These are phyloP conservation scores for Iselma pallidipennis DNA, from an alignment of 2,888 invertebrate genomes.

Conservation along the genomic window DNA sequence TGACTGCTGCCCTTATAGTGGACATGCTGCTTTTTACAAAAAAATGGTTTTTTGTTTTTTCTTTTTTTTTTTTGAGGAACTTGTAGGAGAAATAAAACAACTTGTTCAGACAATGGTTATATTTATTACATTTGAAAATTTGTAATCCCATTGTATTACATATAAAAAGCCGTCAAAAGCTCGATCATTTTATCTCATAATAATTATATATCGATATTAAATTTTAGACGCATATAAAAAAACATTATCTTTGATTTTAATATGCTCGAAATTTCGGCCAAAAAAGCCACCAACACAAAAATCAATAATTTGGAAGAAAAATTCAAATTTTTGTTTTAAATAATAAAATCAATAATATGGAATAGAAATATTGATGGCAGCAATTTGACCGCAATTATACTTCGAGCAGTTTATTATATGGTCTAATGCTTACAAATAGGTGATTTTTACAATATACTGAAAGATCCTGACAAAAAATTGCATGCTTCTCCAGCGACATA, in stretches of 20 bases:
- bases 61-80: not conserved
- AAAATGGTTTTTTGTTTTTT: not conserved
- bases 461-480: slow-evolving; percentile 47
- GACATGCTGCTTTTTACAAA: no score
- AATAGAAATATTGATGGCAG: slow-evolving; percentile 24
- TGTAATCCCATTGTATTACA: slow-evolving; percentile 57
- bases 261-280: slow-evolving; percentile 32
- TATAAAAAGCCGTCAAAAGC: slow-evolving; percentile 59
- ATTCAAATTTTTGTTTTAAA: slow-evolving; percentile 10
- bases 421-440: slow-evolving; percentile 55
- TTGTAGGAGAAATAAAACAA: slow-evolving; percentile 28
- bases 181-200: slow-evolving; percentile 55
- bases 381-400: not conserved
- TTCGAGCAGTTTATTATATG: slow-evolving; percentile 41
- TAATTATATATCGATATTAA: slow-evolving; percentile 52
- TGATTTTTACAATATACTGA: slow-evolving; percentile 51
- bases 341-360: slow-evolving; percentile 23
- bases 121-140: slow-evolving; percentile 57
- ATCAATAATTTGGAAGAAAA: slow-evolving; percentile 23
- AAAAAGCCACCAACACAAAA: slow-evolving; percentile 20
- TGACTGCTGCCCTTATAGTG: no score
- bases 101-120: slow-evolving; percentile 54
- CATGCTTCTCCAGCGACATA: slow-evolving; percentile 51
- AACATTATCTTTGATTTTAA: slow-evolving; percentile 50
- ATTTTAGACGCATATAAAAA: slow-evolving; percentile 55